Conservation (phyloP, 2,888 invertebrate species). For the Drosophila macrospina region DNA sequence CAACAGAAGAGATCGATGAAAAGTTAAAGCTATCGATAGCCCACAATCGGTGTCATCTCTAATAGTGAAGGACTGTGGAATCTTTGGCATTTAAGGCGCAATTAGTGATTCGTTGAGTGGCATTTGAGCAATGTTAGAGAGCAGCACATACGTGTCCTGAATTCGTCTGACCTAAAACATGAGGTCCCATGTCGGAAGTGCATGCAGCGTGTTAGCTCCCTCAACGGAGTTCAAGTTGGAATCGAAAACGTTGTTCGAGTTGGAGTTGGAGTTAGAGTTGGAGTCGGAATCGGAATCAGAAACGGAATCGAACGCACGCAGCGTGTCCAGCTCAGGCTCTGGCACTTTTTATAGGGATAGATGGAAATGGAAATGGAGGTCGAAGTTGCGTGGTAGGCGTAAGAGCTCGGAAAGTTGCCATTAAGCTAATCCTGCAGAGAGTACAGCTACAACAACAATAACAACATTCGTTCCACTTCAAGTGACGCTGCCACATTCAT, state of each 20-base stretch:
- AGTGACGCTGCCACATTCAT: slow-evolving; percentile 6
- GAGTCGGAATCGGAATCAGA: not conserved
- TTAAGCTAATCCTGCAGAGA: slow-evolving; percentile 19
- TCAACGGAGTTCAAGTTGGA: not conserved
- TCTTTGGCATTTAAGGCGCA: slow-evolving; percentile 5
- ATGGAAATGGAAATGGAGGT: not conserved
- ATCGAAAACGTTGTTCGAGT: not conserved
- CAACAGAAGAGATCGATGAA: too few relatives aligned
- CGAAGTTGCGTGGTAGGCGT: not conserved
- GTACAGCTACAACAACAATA: not conserved
- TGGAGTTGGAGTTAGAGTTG: not conserved
- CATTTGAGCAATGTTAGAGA: slow-evolving; percentile 4
- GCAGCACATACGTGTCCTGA: slow-evolving; percentile 18
- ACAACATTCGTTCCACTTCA: slow-evolving; percentile 15
- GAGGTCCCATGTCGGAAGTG: slow-evolving; percentile 35
- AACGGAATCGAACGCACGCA: slow-evolving; percentile 22
- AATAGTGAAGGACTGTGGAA: not conserved
- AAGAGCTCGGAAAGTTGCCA: slow-evolving; percentile 1
- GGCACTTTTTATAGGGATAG: not conserved
- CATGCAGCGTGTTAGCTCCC: slow-evolving; percentile 30
- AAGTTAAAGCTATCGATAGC: not conserved
- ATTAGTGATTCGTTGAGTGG: not conserved
- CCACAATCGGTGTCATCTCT: not conserved
- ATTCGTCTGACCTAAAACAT: slow-evolving; percentile 27
- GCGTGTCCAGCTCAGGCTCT: slow-evolving; percentile 8